Evolutionary conservation across 2,888 invertebrate genomes (phyloP).

Genomic region (Agrotis exclamationis): DNA sequence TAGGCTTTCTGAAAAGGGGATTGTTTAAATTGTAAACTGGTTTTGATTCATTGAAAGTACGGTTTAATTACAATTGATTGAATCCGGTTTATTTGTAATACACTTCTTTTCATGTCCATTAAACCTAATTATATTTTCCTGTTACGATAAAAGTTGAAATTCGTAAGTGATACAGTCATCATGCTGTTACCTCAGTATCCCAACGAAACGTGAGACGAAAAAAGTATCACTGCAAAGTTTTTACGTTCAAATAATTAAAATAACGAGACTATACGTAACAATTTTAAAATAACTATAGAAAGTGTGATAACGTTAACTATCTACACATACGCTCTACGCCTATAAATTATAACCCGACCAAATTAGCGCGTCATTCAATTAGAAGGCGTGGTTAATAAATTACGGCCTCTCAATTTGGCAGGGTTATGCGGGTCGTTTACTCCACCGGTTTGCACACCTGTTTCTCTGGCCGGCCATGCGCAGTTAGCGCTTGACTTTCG

Average conservation of each 20-base stretch:
- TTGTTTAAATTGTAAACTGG: neutral
- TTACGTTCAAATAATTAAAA: conserved; percentile 43
- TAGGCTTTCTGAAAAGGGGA: neutral
- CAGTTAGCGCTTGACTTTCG: conserved; percentile 89
- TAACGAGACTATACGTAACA: conserved; percentile 39
- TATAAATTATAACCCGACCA: conserved; percentile 55
- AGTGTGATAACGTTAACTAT: conserved; percentile 61
- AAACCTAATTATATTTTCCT: neutral
- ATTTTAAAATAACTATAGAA: conserved; percentile 61
- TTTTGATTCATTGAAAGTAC: neutral
- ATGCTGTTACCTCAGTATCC: conserved; percentile 16
- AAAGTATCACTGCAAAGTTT: conserved; percentile 12
- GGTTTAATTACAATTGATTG: neutral
- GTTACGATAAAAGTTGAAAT: conserved; percentile 13
- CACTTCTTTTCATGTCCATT: neutral
- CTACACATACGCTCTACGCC: conserved; percentile 46
- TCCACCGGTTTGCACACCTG: conserved; percentile 79
- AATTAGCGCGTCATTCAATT: conserved; percentile 61
- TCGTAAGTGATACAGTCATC: neutral
- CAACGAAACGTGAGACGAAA: neutral
- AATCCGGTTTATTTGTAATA: neutral
- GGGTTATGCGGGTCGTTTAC: conserved; percentile 75
- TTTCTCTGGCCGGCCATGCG: conserved; percentile 77
- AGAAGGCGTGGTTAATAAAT: conserved; percentile 66
- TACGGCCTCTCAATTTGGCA: conserved; percentile 72